Evolutionary conservation across 2,888 invertebrate genomes (phyloP), one percentile per base, ranked within the genome.

Genomic region (Suillia variegata): DNA sequence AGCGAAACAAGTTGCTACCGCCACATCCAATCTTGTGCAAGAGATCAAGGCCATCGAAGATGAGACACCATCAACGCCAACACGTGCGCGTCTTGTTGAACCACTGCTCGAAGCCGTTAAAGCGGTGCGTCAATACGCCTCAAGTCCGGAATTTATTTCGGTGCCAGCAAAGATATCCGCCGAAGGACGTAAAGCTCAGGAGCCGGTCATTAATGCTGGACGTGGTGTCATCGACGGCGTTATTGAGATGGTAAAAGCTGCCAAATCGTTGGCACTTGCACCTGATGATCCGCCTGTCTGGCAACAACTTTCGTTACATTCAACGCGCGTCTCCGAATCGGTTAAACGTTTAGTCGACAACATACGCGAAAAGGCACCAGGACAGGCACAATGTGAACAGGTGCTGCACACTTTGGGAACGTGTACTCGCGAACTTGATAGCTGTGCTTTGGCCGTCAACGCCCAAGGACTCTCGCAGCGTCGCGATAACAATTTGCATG

Each of bases 1-100:
- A 66, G 98, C 98, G 56, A 96, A 97, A 80, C 96, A 98, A 75
- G 96, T 99, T 1, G 98, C 98, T 53, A 94, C 94, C 82, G 94
- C 94, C 17, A 99, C 99, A 1, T 94, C 97, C 0, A 89, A 89
- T 65, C 86, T 99, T 18, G 98, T 99, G 18, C 94, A 93, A 80
- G 93, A 96, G 80, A 97, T 98, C 73, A 98, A 98, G 84, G 90
- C 88, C 0, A 81, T 92, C 31, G 97, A 98, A 80, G 87, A 88
- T 26, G 91, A 94, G 73, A n/a, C n/a, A n/a, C 95, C 94, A 70
- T 90, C 89, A 13, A 90, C 92, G 68, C 85, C 85, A 24, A 92
- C 92, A 77, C 86, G 92, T 1, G 84, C 87, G 10, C 87, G 88
- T 15, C 93, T 93, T 71, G 96, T 97, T 0, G 88, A 85, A 33